Evolutionary conservation across 2,797 vertebrate genomes (phyloP), one percentile per base, ranked within the genome.

Genomic region (Lepus townsendii): DNA sequence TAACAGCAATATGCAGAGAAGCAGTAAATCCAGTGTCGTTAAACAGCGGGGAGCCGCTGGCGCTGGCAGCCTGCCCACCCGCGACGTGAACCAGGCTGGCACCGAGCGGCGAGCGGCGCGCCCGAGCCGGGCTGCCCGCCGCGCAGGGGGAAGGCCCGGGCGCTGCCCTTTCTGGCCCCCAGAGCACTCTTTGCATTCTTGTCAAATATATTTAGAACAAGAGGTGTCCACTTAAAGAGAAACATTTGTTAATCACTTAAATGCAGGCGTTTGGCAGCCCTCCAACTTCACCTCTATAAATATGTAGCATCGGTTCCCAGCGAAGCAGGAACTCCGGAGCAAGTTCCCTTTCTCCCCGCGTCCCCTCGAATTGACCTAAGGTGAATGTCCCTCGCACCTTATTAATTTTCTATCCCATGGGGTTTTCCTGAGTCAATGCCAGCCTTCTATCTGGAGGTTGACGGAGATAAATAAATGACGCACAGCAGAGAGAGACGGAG

Each of bases 21-120:
- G 99, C 99, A 99, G 99, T 99, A 99, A 99, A 99, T 99, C 98
- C 99, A 98, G 99, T 99, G 99, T 99, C 98, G 98, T 99, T 99
- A 99, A 99, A 99, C 99, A 99, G 99, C 98, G 75, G 98, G 99
- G 99, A 98, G 98, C 99, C 93, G 96, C 98, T 97, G 98, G 98
- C 96, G 97, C 98, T 99, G 99, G 99, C 99, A 98, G 98, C 94
- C 97, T 98, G 99, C 99, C 99, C 98, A 92, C 94, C 26, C 90
- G 98, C 98, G 95, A 97, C 97, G 93, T 83, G 98, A 98, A 96
- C 98, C 88, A 94, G 95, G 93, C 98, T 98, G 98, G 98, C 98
- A 98, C 98, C 88, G 69, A 38, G 63, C 93, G 75, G 97, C 97
- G 88, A 94, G 79, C 93, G 95, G 89, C 96, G 78, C 96, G 96